Percentiles rank a stretch among this genome's conserved stretches.
Conservation (phyloP, 2,797 vertebrate species). For the Hypotaenidia philippensis region DNA sequence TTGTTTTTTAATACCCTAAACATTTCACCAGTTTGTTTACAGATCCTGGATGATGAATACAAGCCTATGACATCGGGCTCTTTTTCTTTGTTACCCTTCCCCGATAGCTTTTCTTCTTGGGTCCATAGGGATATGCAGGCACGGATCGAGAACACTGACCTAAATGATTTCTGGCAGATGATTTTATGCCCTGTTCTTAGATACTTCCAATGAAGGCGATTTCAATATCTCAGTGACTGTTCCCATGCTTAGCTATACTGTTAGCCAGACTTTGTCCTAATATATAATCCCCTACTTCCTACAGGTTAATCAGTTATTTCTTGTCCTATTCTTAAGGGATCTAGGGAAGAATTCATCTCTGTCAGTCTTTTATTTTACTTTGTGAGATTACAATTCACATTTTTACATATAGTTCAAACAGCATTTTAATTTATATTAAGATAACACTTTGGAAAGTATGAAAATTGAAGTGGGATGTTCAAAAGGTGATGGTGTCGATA, state of each 20-base stretch:
- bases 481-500: neutral
- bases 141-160: neutral
- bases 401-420: neutral
- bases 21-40: neutral
- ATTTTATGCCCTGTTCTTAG: neutral
- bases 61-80: neutral
- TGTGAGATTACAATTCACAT: neutral
- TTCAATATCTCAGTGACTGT: neutral
- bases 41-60: neutral
- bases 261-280: neutral
- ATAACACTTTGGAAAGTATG: neutral
- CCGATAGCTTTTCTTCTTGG: conserved; percentile 10
- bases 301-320: neutral
- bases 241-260: neutral
- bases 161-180: conserved; percentile 13
- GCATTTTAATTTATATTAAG: neutral
- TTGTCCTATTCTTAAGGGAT: neutral
- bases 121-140: neutral
- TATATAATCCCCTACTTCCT: neutral
- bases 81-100: neutral
- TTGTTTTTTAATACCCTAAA: neutral
- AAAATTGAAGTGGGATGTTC: neutral
- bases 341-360: neutral
- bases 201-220: neutral
- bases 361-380: neutral